Evolutionary conservation across 2,888 invertebrate species (phyloP), one percentile per base, ranked within the genome.

Genomic region (Trichogramma dendrolimi): DNA sequence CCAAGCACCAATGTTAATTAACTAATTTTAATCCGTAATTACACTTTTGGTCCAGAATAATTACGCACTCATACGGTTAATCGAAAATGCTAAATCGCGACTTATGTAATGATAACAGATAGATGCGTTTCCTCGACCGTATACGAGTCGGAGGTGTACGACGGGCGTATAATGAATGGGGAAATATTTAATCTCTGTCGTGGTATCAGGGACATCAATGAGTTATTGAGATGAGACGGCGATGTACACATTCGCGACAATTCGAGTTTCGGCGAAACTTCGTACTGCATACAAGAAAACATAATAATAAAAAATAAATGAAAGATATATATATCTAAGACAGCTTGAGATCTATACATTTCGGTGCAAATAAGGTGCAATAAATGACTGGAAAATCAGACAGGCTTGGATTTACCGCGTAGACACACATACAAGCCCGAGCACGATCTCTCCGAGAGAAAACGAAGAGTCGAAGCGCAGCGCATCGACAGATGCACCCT

Each of bases 341-440:
- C 52, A 27, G 10, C 27, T 10, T 44, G 52, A 53, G 41, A 39
- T 49, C 57, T 57, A 63, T 58, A 47, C 58, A 64, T 60, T 62
- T 38, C 55, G 65, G 68, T 68, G 67, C 67, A 69, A 63, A 68
- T 63, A 70, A 67, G 59, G 70, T 71, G 69, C 67, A 67, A 66
- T 64, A 61, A 66, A 63, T 65, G 67, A 64, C 59, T 61, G 55
- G 56, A 41, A 56, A 58, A 59, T 47, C 60, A 61, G 60, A 59
- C 62, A 40, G 7, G 8, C 57, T 44, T 38, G 40, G n/a, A 38
- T 43, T 42, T 6, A 47, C n/a, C 40, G 46, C 61, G 14, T 38
- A 38, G 38, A 52, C 39, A 40, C 27, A 2, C 27, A 27, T 39
- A 39, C 43, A 38, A 50, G 52, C 57, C 58, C 58, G 50, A 50